Percentiles rank a stretch among this genome's conserved stretches.
These are phyloP conservation scores for Antitype chi DNA, from an alignment of 2,888 invertebrate genomes.

Conservation along the genomic window DNA sequence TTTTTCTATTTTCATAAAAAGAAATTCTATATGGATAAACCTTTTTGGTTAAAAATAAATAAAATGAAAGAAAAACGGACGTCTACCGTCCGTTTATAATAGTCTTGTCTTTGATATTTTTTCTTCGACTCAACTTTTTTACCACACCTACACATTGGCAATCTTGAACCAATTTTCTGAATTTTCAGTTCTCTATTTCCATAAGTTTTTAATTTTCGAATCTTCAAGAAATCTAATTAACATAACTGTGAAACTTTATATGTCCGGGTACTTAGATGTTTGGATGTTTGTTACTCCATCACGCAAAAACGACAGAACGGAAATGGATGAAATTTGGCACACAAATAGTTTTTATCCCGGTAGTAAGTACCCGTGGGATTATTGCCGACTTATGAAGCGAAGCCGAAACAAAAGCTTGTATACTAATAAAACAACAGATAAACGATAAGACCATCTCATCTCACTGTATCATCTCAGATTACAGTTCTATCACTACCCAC, in stretches of 20 bases:
- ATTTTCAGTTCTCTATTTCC: neutral
- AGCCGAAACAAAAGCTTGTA: neutral
- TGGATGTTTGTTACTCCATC: no score
- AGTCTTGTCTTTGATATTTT: neutral
- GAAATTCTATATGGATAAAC: neutral
- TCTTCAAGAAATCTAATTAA: neutral
- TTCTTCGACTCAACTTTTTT: neutral
- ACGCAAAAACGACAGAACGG: no score
- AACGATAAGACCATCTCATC: slow-evolving; percentile 41
- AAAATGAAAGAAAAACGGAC: neutral
- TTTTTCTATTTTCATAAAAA: neutral
- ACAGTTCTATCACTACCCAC: slow-evolving; percentile 49
- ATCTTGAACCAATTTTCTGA: neutral
- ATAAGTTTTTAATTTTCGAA: neutral
- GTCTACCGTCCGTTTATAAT: neutral
- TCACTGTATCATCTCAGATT: slow-evolving; percentile 54
- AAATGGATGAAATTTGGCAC: no score
- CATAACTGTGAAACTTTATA: no score
- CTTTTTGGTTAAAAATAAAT: neutral
- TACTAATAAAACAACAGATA: slow-evolving; percentile 30
- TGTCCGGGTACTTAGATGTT: no score
- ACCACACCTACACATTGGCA: neutral
- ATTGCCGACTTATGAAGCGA: no score
- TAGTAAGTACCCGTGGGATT: no score
- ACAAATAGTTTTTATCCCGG: no score